Evolutionary conservation across 1,140 invertebrate species (phyloP).

Genomic region (Rhysida immarginata): DNA sequence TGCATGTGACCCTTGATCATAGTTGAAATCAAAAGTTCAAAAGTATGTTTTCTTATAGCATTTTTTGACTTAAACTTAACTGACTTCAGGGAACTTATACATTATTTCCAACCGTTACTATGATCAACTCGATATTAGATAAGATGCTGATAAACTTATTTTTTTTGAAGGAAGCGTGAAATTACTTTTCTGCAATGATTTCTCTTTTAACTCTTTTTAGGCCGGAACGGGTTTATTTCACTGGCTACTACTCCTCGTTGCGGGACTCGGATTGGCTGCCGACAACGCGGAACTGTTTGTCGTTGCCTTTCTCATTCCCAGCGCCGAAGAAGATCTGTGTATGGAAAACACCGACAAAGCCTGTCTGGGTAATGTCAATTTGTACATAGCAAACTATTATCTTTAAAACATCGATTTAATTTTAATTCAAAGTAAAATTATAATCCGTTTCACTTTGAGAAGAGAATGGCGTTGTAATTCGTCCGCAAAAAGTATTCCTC

Average conservation of each 20-base stretch:
- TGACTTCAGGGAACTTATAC: too few species aligned
- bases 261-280: constrained; percentile 52
- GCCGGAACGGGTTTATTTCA: constrained; percentile 57
- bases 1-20: too few species aligned
- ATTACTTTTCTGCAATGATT: too few species aligned
- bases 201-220: constrained; percentile 27
- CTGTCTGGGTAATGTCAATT: constrained; percentile 55
- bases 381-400: neutral
- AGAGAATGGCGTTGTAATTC: too few species aligned
- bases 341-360: constrained; percentile 55
- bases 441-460: neutral
- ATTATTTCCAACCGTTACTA: too few species aligned
- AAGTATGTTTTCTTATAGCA: too few species aligned
- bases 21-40: too few species aligned
- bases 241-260: constrained; percentile 41
- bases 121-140: too few species aligned
- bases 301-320: constrained; percentile 56
- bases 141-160: too few species aligned
- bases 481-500: too few species aligned
- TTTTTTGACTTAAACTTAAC: too few species aligned
- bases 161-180: too few species aligned
- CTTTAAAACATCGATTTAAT: neutral
- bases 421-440: neutral
- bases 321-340: constrained; percentile 58
- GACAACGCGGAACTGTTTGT: constrained; percentile 58